Conservation (phyloP, 2,888 invertebrate species). For the Spisula solida region DNA sequence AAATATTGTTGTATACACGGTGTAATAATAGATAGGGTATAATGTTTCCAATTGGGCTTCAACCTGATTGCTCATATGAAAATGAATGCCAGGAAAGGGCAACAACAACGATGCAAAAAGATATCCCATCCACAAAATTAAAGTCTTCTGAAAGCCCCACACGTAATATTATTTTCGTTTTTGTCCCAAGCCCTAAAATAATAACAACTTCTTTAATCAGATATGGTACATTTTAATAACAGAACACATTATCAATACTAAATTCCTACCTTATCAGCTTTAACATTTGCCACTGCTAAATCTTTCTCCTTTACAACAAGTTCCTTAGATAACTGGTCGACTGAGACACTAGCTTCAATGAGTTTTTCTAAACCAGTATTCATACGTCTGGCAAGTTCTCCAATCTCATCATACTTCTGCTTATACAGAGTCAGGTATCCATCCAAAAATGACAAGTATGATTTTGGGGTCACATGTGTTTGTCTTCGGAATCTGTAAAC, state of each 20-base stretch:
- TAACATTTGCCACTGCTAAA: conserved; percentile 85
- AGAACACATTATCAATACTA: neutral
- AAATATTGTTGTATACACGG: neutral
- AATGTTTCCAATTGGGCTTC: no score
- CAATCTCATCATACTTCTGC: conserved; percentile 93
- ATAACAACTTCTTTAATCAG: no score
- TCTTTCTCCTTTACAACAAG: conserved; percentile 87
- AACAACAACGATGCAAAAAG: no score
- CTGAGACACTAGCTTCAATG: conserved; percentile 85
- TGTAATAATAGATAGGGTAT: no score
- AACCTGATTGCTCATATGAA: no score
- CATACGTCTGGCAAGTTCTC: conserved; percentile 90
- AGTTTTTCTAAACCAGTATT: conserved; percentile 84
- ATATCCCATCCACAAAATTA: no score
- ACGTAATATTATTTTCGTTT: no score
- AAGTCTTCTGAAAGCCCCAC: no score
- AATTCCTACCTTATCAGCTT: conserved; percentile 82
- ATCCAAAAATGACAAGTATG: conserved; percentile 94
- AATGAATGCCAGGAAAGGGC: no score
- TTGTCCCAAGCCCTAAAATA: no score
- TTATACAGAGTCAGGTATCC: conserved; percentile 94
- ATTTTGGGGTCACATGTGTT: conserved; percentile 96
- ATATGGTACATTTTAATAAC: neutral
- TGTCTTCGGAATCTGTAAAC: conserved; percentile 92
- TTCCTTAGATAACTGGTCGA: conserved; percentile 86